A percentile compares a stretch with the other conserved stretches of the same genome.
phyloP scores from a whole-genome alignment of 1,140 invertebrate genomes.

The Drosophila murphyi region DNA sequence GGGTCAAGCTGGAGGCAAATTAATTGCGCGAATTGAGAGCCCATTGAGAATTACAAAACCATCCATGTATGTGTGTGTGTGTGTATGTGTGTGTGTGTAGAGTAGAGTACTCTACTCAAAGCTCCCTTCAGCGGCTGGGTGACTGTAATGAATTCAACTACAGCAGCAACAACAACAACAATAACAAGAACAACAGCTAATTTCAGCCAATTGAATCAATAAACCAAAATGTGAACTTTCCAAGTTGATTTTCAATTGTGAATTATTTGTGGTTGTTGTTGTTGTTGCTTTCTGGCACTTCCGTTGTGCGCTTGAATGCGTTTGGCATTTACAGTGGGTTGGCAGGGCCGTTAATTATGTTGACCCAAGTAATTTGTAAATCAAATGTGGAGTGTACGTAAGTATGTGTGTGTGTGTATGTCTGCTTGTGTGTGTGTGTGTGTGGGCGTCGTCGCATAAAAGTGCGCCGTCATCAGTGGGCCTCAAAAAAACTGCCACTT shows the following conservation, averaged over 20 bases:
- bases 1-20: constrained; percentile 78
- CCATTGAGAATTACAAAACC: constrained; percentile 6
- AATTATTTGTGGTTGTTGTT: constrained; percentile 24
- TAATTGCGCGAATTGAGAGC: constrained; percentile 70
- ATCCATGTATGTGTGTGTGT: not conserved
- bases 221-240: constrained; percentile 50
- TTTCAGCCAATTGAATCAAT: constrained; percentile 77
- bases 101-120: not conserved
- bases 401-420: not conserved
- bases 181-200: constrained; percentile 31
- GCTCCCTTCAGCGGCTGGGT: not conserved
- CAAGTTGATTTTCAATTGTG: constrained; percentile 46
- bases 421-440: not conserved
- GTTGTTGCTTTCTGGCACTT: constrained; percentile 48
- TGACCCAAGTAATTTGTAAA: constrained; percentile 68
- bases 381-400: constrained; percentile 52
- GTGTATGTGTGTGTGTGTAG: not conserved
- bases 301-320: constrained; percentile 32
- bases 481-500: constrained; percentile 38
- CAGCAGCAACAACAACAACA: not conserved
- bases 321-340: constrained; percentile 27
- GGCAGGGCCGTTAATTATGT: constrained; percentile 68
- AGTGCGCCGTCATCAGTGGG: constrained; percentile 51
- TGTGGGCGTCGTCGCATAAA: constrained; percentile 50
- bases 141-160: constrained; percentile 64